Evolutionary conservation across 2,797 vertebrate genomes (phyloP), one percentile per base, ranked within the genome.

Genomic region (Sarcoramphus papa): DNA sequence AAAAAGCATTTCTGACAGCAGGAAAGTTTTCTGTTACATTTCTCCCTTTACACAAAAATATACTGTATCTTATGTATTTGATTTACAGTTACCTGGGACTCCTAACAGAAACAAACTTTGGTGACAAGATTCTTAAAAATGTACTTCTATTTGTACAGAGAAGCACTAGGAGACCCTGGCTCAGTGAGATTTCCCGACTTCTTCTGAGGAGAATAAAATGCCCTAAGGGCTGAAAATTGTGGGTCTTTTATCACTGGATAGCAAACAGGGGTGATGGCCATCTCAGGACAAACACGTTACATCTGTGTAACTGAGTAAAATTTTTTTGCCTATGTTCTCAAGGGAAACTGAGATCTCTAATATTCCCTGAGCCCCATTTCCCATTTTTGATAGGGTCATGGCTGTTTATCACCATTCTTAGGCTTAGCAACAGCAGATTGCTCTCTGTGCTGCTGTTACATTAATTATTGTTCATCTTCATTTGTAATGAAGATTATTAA

Each of bases 1-100:
- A 97, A 93, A 88, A 91, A 94, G 48, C 92, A 81, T 96, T 98
- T 96, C 94, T 97, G 97, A 97, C 95, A 95, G 96, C 95, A 95
- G 95, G 89, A 93, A 97, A 97, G 77, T 94, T 97, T 98, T 96
- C 82, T 97, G 72, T 95, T 68, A 76, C 90, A 33, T 96, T 86
- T 79, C 56, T 83, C 19, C 57, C 47, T 69, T 79, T 45, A 22
- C 35, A 35, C 27, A 81, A n/a, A 77, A 75, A 47, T 56, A 64
- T 19, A 40, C 14, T 35, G 3, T 31, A 77, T 48, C 64, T 89
- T 95, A 73, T 65, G 69, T 41, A 79, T 95, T 93, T 92, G 93
- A 95, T 96, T 92, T 93, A 89, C 68, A 88, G 80, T 94, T 91
- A 97, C 83, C 77, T 96, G 92, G 70, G 73, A 7, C 79, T 80